phyloP scores from a whole-genome alignment of 2,888 invertebrate genomes.

The Shargacucullia verbasci region DNA sequence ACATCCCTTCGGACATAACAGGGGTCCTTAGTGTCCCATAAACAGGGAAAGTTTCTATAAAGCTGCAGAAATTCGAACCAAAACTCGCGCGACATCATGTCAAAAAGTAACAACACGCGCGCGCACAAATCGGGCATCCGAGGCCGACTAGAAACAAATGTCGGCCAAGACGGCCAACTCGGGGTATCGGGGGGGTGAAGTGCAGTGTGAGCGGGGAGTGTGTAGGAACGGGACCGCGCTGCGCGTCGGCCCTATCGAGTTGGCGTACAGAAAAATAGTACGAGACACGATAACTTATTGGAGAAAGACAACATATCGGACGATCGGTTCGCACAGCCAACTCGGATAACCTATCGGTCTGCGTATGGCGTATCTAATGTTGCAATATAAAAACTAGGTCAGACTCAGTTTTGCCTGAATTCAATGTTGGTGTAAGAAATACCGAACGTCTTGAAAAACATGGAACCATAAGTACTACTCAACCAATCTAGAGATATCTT shows the following conservation, averaged over 20 bases:
- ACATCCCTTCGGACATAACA: constrained; percentile 15
- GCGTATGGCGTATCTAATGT: background rate
- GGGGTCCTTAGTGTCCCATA: constrained; percentile 39
- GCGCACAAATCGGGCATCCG: constrained; percentile 30
- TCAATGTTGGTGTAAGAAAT: too few relatives aligned
- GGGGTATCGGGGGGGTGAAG: constrained; percentile 4
- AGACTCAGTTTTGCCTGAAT: background rate
- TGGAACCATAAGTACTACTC: too few relatives aligned
- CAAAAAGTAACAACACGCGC: constrained; percentile 4
- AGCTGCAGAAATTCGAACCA: constrained; percentile 42
- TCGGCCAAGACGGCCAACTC: constrained; percentile 27
- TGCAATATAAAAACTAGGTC: constrained; percentile 2
- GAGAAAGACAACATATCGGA: constrained; percentile 39
- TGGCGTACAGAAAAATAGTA: constrained; percentile 6
- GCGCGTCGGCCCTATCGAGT: constrained; percentile 15
- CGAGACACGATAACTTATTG: constrained; percentile 6
- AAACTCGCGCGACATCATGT: constrained; percentile 38
- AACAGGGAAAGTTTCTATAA: constrained; percentile 36
- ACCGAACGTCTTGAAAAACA: too few relatives aligned
- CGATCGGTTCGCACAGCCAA: constrained; percentile 24
- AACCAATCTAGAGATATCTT: too few relatives aligned
- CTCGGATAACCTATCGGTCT: constrained; percentile 17
- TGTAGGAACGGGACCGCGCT: constrained; percentile 20
- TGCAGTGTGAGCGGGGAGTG: constrained; percentile 1
- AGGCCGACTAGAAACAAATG: constrained; percentile 39